phyloP scores from a whole-genome alignment of 2,888 invertebrate species.

The Harpalus rufipes region DNA sequence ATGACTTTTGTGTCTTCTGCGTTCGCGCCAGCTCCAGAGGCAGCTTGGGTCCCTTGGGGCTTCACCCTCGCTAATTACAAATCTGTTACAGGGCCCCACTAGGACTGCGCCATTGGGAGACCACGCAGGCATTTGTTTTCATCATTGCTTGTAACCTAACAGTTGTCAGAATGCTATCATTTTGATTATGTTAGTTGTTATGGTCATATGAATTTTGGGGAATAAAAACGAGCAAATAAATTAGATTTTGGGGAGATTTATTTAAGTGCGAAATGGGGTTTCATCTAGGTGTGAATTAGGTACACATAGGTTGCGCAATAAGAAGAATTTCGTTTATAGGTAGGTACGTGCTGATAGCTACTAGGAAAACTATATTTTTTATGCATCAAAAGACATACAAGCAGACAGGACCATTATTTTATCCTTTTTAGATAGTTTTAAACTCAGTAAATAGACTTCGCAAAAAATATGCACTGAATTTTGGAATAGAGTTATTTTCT shows the following conservation, averaged over 20 bases:
- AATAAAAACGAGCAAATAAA: background rate
- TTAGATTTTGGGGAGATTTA: background rate
- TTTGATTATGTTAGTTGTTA: background rate
- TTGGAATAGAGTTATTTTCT: too few species aligned
- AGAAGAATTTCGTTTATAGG: too few species aligned
- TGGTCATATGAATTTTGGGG: background rate
- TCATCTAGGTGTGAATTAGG: too few species aligned
- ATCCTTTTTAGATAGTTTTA: too few species aligned
- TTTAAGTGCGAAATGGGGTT: too few species aligned
- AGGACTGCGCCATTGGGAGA: conserved; percentile 26
- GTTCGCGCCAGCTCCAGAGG: background rate
- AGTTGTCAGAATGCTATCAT: conserved; percentile 19
- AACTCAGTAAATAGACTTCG: too few species aligned
- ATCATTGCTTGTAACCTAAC: conserved; percentile 51
- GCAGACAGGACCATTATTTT: too few species aligned
- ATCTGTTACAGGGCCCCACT: conserved; percentile 69
- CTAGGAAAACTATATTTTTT: too few species aligned
- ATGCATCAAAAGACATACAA: too few species aligned
- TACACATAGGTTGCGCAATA: too few species aligned
- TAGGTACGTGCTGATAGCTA: too few species aligned
- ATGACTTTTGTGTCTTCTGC: background rate
- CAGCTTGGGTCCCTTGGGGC: conserved; percentile 67
- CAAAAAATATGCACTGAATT: too few species aligned
- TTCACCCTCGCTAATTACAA: conserved; percentile 70
- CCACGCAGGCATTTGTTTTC: conserved; percentile 57